Evolutionary conservation across 2,888 invertebrate species (phyloP), one percentile per base, ranked within the genome.

Genomic region (Notodromas monacha): DNA sequence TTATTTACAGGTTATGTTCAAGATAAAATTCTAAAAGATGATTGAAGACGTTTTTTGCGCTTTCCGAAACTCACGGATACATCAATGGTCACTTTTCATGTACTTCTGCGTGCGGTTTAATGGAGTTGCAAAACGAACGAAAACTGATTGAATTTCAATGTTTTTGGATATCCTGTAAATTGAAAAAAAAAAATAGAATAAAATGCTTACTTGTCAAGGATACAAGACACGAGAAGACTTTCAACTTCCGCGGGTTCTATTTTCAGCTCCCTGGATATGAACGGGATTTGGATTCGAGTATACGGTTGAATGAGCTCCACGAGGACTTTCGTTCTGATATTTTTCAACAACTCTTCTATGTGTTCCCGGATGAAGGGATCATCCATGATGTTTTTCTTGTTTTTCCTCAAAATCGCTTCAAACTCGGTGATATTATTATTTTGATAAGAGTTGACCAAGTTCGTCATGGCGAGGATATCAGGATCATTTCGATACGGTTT

Each of bases 401-500:
- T 86, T 44, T 70, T 72, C 44, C 77, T 73, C 35, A 99, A 55
- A 42, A 99, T 96, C 37, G 70, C 65, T 53, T 96, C 92, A 54
- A 96, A 99, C 42, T 84, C 84, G 47, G 76, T 79, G 36, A 92
- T 92, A 49, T 92, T 89, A 51, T 92, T 84, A 50, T 86, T 86
- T 51, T 92, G 89, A 52, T 89, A 92, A 40, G 55, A 54, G 47
- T 65, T 72, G 33, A 96, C 92, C 42, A 96, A 58, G 54, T 92
- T 86, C 4, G 92, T 96, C 89, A 99, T 92, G 11, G 92, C 92
- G 39, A 92, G 57, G 42, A 96, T 92, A 54, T 96, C 92, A 0
- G 89, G 84, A 55, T 96, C 92, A 49, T 92, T 92, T 54, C 89
- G 92, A 49, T 96, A 96, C 0, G 96, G 92, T 47, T 96, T 96